phyloP scores from a whole-genome alignment of 2,888 invertebrate genomes.

The Oscheius onirici region DNA sequence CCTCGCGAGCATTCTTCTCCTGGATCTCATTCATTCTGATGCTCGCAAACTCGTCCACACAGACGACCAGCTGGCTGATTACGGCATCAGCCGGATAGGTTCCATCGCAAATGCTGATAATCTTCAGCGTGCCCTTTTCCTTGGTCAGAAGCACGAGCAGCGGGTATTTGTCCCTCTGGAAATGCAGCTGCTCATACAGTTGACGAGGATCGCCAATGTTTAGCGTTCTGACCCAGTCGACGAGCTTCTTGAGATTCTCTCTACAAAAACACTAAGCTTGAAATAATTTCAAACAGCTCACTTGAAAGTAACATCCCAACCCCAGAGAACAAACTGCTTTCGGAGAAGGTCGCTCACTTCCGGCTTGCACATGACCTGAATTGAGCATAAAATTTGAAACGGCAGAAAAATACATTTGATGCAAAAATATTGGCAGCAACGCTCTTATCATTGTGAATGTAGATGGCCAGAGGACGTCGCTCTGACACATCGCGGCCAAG shows the following conservation, averaged over 20 bases:
- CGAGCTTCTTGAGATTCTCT: conserved; percentile 81
- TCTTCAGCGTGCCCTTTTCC: conserved; percentile 45
- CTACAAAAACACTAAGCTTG: neutral
- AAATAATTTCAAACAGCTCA: conserved; percentile 7
- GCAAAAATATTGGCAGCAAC: conserved; percentile 91
- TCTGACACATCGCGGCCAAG: conserved; percentile 72
- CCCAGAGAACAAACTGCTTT: conserved; percentile 91
- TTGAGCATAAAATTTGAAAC: neutral
- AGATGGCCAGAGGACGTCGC: conserved; percentile 91
- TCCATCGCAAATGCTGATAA: conserved; percentile 49
- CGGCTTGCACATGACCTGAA: conserved; percentile 81
- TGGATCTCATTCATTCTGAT: conserved; percentile 42
- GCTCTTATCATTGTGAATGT: conserved; percentile 94
- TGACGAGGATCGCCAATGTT: conserved; percentile 47
- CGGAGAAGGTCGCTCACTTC: conserved; percentile 88
- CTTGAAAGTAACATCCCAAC: conserved; percentile 90
- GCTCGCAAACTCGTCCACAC: conserved; percentile 56
- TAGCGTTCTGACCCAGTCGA: conserved; percentile 49
- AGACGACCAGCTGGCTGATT: conserved; percentile 56
- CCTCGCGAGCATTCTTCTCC: conserved; percentile 55
- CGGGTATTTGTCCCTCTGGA: conserved; percentile 53
- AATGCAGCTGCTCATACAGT: conserved; percentile 36
- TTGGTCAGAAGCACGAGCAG: conserved; percentile 57
- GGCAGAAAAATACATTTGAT: conserved; percentile 4
- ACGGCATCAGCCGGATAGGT: conserved; percentile 39